Evolutionary conservation across 2,797 vertebrate genomes (phyloP), one percentile per base, ranked within the genome.

Genomic region (Xenentodon cancila): DNA sequence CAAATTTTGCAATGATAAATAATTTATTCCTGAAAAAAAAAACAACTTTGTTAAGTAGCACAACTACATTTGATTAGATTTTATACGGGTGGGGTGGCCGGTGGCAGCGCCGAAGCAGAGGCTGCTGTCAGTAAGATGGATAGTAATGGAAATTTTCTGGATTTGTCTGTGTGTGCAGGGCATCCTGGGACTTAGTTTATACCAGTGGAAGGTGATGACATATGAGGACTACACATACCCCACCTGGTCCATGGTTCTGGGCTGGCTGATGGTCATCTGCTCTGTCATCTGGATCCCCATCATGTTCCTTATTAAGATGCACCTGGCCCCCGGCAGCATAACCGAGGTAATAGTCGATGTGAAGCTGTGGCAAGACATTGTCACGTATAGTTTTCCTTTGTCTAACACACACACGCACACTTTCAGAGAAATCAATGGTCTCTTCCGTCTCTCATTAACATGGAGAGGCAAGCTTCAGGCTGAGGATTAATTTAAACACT

Each of bases 261-360:
- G 96, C 22, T 99, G 98, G 98, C 92, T 99, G 54, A 98, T 99
- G 97, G 93, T 98, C 40, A 94, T 92, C 89, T 97, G 96, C 82
- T 99, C 97, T 0, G 97, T 99, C 75, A 97, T 99, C 84, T 99
- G 98, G 98, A 99, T 99, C 86, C 98, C 98, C 3, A 93, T 99
- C 70, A 99, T 99, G 98, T 99, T 99, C 49, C 82, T 93, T 86
- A 95, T 99, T 80, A 99, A 99, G 93, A 99, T 99, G 97, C 72
- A 97, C 40, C 92, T 99, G 68, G 97, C 98, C 5, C 97, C 97
- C 0, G 98, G 98, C 62, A 91, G 90, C 81, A 88, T 99, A 57
- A 92, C 87, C 0, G 96, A 99, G 97, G 98, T 99, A 94, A 92
- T 68, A 17, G 77, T 22, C 30, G 51, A 64, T 71, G 62, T 42